Conservation (phyloP, 2,797 vertebrate genomes). For the Hipposideros larvatus region DNA sequence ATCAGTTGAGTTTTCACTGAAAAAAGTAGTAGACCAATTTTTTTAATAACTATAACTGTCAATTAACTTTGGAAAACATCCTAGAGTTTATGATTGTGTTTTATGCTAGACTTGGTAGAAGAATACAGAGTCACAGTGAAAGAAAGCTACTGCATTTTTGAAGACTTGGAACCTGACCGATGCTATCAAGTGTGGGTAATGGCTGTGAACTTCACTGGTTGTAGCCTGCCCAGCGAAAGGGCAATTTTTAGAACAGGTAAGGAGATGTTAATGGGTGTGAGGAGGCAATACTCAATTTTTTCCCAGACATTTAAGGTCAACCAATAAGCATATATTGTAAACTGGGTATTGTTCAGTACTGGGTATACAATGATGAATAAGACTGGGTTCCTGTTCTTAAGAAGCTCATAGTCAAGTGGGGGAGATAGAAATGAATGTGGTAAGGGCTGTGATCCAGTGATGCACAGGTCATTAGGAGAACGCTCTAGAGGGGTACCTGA, state of each 20-base stretch:
- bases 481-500: not conserved
- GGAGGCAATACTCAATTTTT: not conserved
- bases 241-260: constrained; percentile 95
- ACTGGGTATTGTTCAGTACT: not conserved
- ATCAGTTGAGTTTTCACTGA: constrained; percentile 8
- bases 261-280: constrained; percentile 69
- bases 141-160: constrained; percentile 96
- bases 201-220: constrained; percentile 97
- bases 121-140: constrained; percentile 98
- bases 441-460: not conserved
- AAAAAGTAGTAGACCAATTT: constrained; percentile 13
- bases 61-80: constrained; percentile 31
- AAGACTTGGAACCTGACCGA: constrained; percentile 96
- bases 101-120: constrained; percentile 92
- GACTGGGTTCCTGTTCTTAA: not conserved
- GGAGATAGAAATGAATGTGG: not conserved
- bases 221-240: constrained; percentile 96
- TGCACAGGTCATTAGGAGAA: not conserved
- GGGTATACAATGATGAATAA: not conserved
- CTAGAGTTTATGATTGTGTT: constrained; percentile 70
- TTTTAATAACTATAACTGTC: not conserved
- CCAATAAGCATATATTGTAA: not conserved
- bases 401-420: not conserved
- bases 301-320: constrained; percentile 32
- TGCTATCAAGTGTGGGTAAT: constrained; percentile 98